Conservation (phyloP, 2,888 invertebrate species). For the Torymus texanus region DNA sequence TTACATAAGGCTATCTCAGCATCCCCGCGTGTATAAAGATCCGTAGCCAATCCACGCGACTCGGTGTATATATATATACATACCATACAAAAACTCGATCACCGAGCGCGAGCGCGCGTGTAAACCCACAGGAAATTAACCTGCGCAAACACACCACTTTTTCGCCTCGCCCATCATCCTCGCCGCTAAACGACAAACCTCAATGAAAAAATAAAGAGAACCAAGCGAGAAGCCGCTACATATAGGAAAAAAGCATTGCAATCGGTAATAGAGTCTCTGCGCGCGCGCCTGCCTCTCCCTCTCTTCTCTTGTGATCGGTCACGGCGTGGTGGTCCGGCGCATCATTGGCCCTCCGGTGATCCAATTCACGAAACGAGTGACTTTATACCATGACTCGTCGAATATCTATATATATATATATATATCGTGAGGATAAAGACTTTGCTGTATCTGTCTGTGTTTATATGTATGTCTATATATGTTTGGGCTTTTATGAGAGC, state of each 20-base stretch:
- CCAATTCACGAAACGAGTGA: slow-evolving; percentile 53
- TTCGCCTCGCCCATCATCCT: too few species aligned
- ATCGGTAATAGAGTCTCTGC: slow-evolving; percentile 39
- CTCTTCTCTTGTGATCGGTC: slow-evolving; percentile 33
- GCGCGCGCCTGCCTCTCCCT: too few species aligned
- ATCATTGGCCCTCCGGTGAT: slow-evolving; percentile 46
- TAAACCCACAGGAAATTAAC: slow-evolving; percentile 46
- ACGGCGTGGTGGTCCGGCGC: slow-evolving; percentile 53
- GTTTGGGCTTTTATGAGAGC: too few species aligned
- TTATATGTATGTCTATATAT: too few species aligned
- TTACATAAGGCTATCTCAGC: too few species aligned
- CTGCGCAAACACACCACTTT: slow-evolving; percentile 13
- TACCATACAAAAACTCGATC: slow-evolving; percentile 9
- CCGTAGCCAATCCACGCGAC: slow-evolving; percentile 15
- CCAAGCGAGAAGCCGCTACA: slow-evolving; percentile 18
- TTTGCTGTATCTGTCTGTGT: too few species aligned
- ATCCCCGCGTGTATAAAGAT: too few species aligned
- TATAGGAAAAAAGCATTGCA: slow-evolving; percentile 26
- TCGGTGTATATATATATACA: background rate
- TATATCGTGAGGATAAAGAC: too few species aligned
- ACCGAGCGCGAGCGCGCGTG: too few species aligned
- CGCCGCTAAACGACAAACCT: too few species aligned
- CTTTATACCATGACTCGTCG: slow-evolving; percentile 49
- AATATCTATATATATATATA: background rate
- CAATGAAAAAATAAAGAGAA: background rate